Evolutionary conservation across 2,888 invertebrate species (phyloP), one percentile per base, ranked within the genome.

Genomic region (Catocala sponsa): DNA sequence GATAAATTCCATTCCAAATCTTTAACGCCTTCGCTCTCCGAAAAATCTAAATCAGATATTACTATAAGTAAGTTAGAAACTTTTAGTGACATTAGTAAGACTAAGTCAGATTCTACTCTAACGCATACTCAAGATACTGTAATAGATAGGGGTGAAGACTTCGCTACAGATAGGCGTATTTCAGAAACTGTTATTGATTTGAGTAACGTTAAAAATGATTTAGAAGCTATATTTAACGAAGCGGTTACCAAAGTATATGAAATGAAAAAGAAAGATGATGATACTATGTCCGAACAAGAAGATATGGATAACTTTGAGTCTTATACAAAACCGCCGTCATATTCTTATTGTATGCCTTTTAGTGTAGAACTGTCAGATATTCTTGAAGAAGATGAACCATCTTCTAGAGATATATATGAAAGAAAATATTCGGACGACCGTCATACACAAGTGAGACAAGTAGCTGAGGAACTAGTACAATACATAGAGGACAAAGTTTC

Each of bases 71-170:
- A 87, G 74, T 71, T 94, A 35, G 94, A 92, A 70, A 94, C 92
- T 0, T 89, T 87, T 35, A 93, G 92, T 62, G 94, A 94, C 65
- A 88, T 94, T 12, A 94, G 92, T 62, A 94, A 92, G 70, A 94
- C 94, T 0, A 94, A 94, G 85, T 94, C 94, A 0, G 94, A 94
- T 71, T 92, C 93, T 0, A 94, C 94, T 0, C 67, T 94, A 15
- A 94, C 93, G 0, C 92, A 92, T 13, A 94, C 94, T 0, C 91
- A 89, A 79, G 94, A 94, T 11, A 94, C 94, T 0, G 92, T 94
- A 0, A 89, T 94, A 68, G 92, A 94, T n/a, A 84, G 81, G 75
- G 78, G 78, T 6, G 89, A 88, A 33, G 61, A 75, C 11, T 67
- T 68, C 59, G 83, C 83, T 0, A 82, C 86, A 1, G 78, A 80